Evolutionary conservation across 2,888 invertebrate genomes (phyloP).

Genomic region (Punctoribates punctum): DNA sequence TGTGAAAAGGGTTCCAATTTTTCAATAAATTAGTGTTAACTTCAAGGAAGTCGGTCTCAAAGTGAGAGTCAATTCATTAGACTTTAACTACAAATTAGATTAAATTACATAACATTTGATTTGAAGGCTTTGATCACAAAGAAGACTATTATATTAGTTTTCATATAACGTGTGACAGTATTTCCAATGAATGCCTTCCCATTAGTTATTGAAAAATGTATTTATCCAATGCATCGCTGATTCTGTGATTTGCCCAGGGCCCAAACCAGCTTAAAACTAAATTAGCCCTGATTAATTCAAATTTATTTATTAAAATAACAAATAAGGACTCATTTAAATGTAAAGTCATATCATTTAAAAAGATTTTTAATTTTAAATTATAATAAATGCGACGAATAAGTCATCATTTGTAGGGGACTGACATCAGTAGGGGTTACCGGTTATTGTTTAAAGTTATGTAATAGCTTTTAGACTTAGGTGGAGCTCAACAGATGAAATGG

Average conservation of each 20-base stretch:
- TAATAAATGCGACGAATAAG: neutral
- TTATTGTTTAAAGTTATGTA: constrained; percentile 1
- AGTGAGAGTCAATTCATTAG: neutral
- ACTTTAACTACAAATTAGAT: constrained; percentile 21
- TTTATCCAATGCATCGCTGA: constrained; percentile 3
- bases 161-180: neutral
- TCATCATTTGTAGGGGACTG: neutral
- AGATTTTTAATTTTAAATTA: neutral
- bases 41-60: neutral
- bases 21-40: too few species aligned
- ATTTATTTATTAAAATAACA: constrained; percentile 8
- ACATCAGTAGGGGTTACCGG: constrained; percentile 11
- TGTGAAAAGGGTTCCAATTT: too few species aligned
- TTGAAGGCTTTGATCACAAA: neutral
- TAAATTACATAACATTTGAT: constrained; percentile 13
- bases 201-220: neutral
- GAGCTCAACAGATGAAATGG: neutral
- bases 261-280: neutral
- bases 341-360: neutral
- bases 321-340: neutral
- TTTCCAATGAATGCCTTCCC: neutral
- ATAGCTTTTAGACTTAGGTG: neutral
- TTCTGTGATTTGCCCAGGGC: neutral
- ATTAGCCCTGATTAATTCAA: neutral
- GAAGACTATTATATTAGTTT: neutral